A percentile compares a stretch with the other conserved stretches of the same genome.
phyloP scores from a whole-genome alignment of 2,113 vertebrate species.

The Salvelinus alpinus region DNA sequence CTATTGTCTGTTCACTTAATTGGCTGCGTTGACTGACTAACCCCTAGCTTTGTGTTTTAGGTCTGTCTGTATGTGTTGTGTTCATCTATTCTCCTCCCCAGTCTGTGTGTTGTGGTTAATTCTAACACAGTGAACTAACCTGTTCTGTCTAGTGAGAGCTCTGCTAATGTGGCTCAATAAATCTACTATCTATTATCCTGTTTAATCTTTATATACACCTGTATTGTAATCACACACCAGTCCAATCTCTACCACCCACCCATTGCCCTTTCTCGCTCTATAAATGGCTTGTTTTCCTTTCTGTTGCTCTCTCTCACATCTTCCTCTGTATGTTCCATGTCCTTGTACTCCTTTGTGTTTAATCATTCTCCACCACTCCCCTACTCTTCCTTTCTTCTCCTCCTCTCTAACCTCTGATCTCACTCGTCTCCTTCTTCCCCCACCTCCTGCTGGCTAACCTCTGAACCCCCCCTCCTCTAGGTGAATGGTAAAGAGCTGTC shows the following conservation, averaged over 20 bases:
- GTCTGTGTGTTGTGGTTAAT: conserved; percentile 12
- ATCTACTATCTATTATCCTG: no score
- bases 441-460: not conserved
- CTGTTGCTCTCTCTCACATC: not conserved
- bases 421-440: not conserved
- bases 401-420: no score
- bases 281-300: no score
- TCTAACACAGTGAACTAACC: conserved; percentile 28
- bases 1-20: conserved; percentile 8
- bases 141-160: conserved; percentile 1
- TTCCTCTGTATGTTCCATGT: not conserved
- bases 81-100: not conserved
- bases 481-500: conserved; percentile 82
- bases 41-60: not conserved
- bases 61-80: not conserved
- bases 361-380: not conserved
- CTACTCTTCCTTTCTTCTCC: no score
- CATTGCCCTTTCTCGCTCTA: no score
- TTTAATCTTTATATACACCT: no score
- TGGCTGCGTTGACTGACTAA: not conserved
- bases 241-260: no score
- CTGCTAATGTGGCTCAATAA: conserved; percentile 1
- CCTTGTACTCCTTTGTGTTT: not conserved
- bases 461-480: conserved; percentile 48
- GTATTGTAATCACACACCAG: no score